Evolutionary conservation across 2,797 vertebrate genomes (phyloP).

Genomic region (Sus cebifrons): DNA sequence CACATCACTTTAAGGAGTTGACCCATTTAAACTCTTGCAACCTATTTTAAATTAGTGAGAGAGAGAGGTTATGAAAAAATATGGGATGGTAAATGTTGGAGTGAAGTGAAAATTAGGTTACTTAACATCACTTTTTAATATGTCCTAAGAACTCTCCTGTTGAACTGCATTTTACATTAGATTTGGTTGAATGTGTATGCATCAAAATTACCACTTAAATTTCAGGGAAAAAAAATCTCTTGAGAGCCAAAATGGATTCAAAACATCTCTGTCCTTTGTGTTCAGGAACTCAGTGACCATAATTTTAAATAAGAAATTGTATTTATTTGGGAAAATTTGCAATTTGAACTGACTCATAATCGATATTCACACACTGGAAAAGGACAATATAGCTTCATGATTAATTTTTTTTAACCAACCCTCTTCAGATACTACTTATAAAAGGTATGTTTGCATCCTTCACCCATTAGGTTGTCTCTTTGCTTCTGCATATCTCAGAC

Average conservation of each 20-base stretch:
- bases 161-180: background rate
- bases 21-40: conserved; percentile 37
- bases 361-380: background rate
- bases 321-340: conserved; percentile 32
- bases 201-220: conserved; percentile 48
- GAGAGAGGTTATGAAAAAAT: conserved; percentile 41
- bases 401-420: background rate
- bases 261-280: background rate
- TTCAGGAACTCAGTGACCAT: conserved; percentile 20
- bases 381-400: background rate
- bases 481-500: background rate
- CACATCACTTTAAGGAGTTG: conserved; percentile 43
- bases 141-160: conserved; percentile 32
- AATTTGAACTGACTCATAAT: conserved; percentile 29
- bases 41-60: conserved; percentile 49
- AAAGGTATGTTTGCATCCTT: background rate
- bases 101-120: conserved; percentile 16
- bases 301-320: conserved; percentile 29
- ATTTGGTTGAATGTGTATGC: background rate
- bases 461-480: background rate
- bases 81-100: background rate
- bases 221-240: background rate
- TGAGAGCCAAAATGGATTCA: conserved; percentile 3
- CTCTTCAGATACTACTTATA: background rate
- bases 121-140: conserved; percentile 42